A percentile compares a stretch with the other conserved stretches of the same genome.
Evolutionary conservation across 2,113 vertebrate species (phyloP).

Genomic region (Sakesphorus luctuosus): DNA sequence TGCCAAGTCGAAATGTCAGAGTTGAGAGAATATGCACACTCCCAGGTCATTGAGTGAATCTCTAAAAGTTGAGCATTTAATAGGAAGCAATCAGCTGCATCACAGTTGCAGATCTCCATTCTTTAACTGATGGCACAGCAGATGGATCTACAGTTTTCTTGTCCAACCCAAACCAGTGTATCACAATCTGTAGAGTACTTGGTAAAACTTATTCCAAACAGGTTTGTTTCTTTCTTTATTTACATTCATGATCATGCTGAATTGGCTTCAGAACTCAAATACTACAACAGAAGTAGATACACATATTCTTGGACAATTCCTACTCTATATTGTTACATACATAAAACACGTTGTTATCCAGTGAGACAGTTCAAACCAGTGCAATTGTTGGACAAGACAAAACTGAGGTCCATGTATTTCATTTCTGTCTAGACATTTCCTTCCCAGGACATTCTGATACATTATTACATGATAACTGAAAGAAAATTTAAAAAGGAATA

Average conservation of each 20-base stretch:
- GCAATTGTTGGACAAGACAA: neutral
- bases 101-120: conserved; percentile 1
- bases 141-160: neutral
- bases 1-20: conserved; percentile 19
- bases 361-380: neutral
- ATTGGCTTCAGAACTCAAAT: neutral
- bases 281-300: neutral
- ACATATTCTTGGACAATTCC: neutral
- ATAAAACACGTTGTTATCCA: neutral
- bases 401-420: neutral
- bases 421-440: neutral
- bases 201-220: neutral
- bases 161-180: neutral
- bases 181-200: neutral
- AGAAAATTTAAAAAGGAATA: neutral
- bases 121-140: conserved; percentile 8
- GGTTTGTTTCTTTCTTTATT: neutral
- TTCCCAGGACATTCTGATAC: neutral
- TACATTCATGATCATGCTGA: neutral
- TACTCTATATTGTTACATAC: neutral
- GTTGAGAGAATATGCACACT: neutral
- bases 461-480: neutral
- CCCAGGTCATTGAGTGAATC: neutral
- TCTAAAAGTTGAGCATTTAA: neutral
- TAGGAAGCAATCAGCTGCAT: neutral